Evolutionary conservation across 2,888 invertebrate species (phyloP).

Genomic region (Sepiola atlantica): DNA sequence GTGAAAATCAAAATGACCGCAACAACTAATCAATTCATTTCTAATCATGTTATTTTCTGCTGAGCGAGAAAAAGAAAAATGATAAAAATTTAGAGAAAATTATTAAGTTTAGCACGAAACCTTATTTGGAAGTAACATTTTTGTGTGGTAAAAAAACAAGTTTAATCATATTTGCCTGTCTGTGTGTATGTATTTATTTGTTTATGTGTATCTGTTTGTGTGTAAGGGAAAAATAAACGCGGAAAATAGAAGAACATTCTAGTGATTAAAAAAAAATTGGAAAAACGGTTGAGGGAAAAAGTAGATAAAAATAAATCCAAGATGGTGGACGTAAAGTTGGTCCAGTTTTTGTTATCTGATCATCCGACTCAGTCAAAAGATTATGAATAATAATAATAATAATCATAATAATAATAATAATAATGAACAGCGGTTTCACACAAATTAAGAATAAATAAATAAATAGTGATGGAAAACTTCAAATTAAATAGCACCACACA

Average conservation of each 20-base stretch:
- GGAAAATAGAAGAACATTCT: neutral
- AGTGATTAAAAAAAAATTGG: neutral
- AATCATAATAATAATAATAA: neutral
- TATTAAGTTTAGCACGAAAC: neutral
- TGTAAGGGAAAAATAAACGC: neutral
- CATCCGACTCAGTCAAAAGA: conserved; percentile 1
- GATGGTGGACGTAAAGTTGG: conserved; percentile 24
- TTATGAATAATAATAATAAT: neutral
- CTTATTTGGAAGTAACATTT: neutral
- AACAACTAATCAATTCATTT: neutral
- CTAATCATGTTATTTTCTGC: neutral
- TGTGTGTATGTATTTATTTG: neutral
- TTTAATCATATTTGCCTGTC: neutral
- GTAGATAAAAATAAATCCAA: neutral
- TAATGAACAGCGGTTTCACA: conserved; percentile 7
- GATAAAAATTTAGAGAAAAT: neutral
- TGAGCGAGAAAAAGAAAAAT: neutral
- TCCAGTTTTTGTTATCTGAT: neutral
- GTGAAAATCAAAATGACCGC: neutral
- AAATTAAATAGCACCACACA: conserved; percentile 32
- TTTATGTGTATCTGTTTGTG: neutral
- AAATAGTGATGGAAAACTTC: conserved; percentile 15
- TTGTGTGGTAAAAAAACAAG: neutral
- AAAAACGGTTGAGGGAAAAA: neutral
- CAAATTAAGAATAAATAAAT: conserved; percentile 32